phyloP scores from a whole-genome alignment of 1,140 invertebrate genomes.

The Cyclargus thomasi region DNA sequence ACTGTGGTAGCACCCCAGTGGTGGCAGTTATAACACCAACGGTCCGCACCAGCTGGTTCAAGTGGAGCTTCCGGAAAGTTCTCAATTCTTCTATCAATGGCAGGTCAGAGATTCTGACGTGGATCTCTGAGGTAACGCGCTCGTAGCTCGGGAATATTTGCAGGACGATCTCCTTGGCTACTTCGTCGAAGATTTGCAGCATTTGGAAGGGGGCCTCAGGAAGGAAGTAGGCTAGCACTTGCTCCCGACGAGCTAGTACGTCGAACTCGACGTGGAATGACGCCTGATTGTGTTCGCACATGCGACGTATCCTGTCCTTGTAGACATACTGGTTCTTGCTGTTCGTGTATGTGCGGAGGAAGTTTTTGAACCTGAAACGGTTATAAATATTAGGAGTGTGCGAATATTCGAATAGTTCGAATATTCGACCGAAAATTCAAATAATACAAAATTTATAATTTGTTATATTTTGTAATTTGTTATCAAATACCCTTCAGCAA shows the following conservation, averaged over 20 bases:
- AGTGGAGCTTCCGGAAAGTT: constrained; percentile 95
- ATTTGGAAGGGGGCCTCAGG: constrained; percentile 98
- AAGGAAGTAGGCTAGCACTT: constrained; percentile 96
- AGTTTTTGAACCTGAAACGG: constrained; percentile 88
- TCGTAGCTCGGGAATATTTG: constrained; percentile 98
- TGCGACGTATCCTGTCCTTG: constrained; percentile 93
- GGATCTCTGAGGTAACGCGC: constrained; percentile 93
- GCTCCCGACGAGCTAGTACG: constrained; percentile 90
- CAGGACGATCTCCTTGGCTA: constrained; percentile 95
- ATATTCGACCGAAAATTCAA: no score
- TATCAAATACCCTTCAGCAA: no score
- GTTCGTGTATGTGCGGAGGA: constrained; percentile 93
- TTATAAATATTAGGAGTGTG: constrained; percentile 4
- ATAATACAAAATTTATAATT: no score
- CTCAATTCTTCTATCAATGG: constrained; percentile 97
- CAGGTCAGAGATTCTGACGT: constrained; percentile 95
- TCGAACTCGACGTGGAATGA: constrained; percentile 97
- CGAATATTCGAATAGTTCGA: no score
- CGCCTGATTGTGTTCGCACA: constrained; percentile 94
- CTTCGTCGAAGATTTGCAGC: constrained; percentile 95
- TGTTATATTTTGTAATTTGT: no score
- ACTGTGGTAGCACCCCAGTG: constrained; percentile 96
- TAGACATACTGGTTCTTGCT: constrained; percentile 92
- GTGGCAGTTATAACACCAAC: constrained; percentile 96
- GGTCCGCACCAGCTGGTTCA: constrained; percentile 95